Percentiles rank a stretch among this genome's conserved stretches.
phyloP scores from a whole-genome alignment of 2,797 vertebrate genomes.

The Hippocampus kuda region DNA sequence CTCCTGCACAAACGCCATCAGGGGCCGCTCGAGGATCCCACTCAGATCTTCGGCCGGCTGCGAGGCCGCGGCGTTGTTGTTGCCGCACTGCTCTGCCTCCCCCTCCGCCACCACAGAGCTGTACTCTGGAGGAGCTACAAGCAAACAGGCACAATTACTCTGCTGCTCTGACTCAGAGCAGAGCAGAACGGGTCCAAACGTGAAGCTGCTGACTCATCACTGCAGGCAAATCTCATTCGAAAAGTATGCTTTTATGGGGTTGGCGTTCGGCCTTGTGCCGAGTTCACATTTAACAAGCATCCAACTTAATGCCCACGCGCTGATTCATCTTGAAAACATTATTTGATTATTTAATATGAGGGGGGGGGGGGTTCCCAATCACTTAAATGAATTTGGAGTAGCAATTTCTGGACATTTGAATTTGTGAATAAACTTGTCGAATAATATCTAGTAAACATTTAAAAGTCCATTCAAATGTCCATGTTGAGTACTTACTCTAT shows the following conservation, averaged over 20 bases:
- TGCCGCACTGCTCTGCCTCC: constrained; percentile 53
- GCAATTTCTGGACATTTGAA: background rate
- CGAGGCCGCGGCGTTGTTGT: constrained; percentile 28
- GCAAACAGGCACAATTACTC: constrained; percentile 20
- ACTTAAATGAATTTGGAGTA: background rate
- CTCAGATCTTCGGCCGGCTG: constrained; percentile 60
- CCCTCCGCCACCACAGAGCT: constrained; percentile 75
- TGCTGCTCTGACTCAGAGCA: constrained; percentile 16
- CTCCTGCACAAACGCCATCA: constrained; percentile 86
- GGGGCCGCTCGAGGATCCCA: constrained; percentile 70
- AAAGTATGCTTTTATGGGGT: constrained; percentile 4
- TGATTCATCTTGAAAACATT: background rate
- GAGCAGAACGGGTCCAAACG: constrained; percentile 19
- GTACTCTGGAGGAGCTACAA: constrained; percentile 87
- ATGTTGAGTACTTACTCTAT: no score
- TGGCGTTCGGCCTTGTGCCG: constrained; percentile 2
- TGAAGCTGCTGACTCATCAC: constrained; percentile 23
- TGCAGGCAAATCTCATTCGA: constrained; percentile 5
- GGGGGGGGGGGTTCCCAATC: no score
- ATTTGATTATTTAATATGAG: background rate
- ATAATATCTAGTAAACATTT: background rate
- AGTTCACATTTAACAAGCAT: constrained; percentile 3
- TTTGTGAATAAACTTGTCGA: background rate
- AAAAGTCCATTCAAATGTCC: no score
- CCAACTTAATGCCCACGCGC: background rate